Evolutionary conservation across 1,140 invertebrate genomes (phyloP).

Genomic region (Acromyrmex heyeri): DNA sequence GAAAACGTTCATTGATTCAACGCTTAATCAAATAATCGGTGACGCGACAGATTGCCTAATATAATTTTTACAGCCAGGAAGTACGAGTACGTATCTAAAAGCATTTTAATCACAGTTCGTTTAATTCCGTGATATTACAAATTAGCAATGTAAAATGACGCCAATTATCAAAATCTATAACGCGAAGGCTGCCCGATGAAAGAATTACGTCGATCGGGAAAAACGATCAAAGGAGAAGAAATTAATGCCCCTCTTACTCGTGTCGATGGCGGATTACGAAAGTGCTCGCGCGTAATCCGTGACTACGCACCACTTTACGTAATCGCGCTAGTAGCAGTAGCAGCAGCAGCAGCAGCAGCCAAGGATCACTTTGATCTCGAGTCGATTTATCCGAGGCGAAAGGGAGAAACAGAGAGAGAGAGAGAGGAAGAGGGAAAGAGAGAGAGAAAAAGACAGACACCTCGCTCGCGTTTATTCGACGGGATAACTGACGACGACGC

Average conservation of each 20-base stretch:
- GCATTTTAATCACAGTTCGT: background rate
- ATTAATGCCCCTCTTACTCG: slow-evolving; percentile 40
- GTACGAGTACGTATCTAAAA: background rate
- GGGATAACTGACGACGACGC: slow-evolving; percentile 53
- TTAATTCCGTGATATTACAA: slow-evolving; percentile 22
- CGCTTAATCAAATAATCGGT: slow-evolving; percentile 2
- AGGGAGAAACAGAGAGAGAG: background rate
- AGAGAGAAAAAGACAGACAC: slow-evolving; percentile 8
- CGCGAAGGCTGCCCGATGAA: slow-evolving; percentile 12
- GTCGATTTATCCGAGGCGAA: slow-evolving; percentile 25
- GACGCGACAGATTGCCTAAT: background rate
- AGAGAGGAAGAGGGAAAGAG: slow-evolving; percentile 7
- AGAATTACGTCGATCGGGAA: slow-evolving; percentile 14
- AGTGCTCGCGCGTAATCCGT: slow-evolving; percentile 50
- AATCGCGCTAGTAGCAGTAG: slow-evolving; percentile 46
- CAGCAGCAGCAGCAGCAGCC: slow-evolving; percentile 22
- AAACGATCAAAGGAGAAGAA: slow-evolving; percentile 31
- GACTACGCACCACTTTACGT: slow-evolving; percentile 43
- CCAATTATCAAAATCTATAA: slow-evolving; percentile 23
- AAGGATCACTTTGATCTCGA: slow-evolving; percentile 62
- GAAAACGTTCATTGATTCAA: slow-evolving; percentile 24
- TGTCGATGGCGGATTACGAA: slow-evolving; percentile 40
- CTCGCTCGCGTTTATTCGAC: slow-evolving; percentile 24
- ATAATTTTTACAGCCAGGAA: background rate
- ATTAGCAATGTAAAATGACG: background rate